Evolutionary conservation across 2,113 vertebrate species (phyloP), one percentile per base, ranked within the genome.

Genomic region (Leptodactylus fuscus): DNA sequence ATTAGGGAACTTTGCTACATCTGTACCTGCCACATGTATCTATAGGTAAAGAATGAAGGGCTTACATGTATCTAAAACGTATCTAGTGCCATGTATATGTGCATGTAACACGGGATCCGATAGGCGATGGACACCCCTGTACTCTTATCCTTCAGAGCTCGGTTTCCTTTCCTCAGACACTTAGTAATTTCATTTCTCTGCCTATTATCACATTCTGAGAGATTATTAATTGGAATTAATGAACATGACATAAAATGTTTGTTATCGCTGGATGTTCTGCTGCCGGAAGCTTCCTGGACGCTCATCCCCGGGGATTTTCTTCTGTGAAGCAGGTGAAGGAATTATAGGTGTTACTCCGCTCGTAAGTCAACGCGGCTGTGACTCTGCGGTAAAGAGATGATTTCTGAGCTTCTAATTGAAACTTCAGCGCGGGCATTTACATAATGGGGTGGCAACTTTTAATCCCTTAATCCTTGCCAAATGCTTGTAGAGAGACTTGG

Each of bases 181-280:
- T 3, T 1, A 18, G 29, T 78, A 36, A 78, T 78, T 78, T 55
- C 8, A 55, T 58, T 79, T 15, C 11, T 58, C 12, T 38, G 2
- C 51, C 38, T 16, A 2, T 58, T 79, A 55, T 38, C 51, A 15
- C 51, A 24, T 11, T 38, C 24, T 58, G 51, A 16, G 22, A 58
- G 18, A 79, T 58, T 58, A 53, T n/a, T 79, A 20, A 58, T 58
- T 79, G 11, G 55, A 79, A 58, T 55, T n/a, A 58, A 79, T 24
- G 18, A 60, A 79, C 41, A 58, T 58, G 11, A 12, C 51, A 13
- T 15, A 38, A 38, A 58, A 79, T 38, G 29, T 79, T 58, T 76
- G 27, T 34, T 32, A 16, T 76, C 67, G 41, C 34, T 38, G 67
- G 67, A 36, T 71, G 8, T 41, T 41, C 7, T 0, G 16, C 1